These are phyloP conservation scores for Drosophila seguyi DNA, from an alignment of 1,140 invertebrate genomes.

Conservation along the genomic window DNA sequence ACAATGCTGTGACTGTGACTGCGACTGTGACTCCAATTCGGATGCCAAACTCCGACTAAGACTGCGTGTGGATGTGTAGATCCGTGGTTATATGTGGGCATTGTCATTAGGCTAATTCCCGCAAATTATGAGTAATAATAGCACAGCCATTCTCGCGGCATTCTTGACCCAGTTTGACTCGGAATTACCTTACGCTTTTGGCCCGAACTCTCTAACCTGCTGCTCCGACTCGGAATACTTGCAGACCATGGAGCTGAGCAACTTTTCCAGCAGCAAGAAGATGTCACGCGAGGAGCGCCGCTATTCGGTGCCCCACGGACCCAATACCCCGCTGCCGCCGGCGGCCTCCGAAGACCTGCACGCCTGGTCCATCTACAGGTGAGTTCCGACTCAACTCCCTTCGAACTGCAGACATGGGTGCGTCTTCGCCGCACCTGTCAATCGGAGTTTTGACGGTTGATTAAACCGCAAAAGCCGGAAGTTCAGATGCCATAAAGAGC, in stretches of 20 bases:
- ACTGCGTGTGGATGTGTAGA: constrained; percentile 36
- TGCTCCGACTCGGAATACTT: constrained; percentile 27
- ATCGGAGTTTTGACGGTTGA: constrained; percentile 71
- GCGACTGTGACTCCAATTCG: constrained; percentile 14
- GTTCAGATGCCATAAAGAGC: constrained; percentile 63
- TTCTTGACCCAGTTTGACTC: constrained; percentile 76
- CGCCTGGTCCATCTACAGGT: constrained; percentile 98
- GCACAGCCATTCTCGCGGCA: constrained; percentile 52
- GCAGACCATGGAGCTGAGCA: constrained; percentile 84
- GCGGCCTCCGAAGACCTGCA: constrained; percentile 94
- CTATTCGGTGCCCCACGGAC: constrained; percentile 92
- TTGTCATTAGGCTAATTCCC: constrained; percentile 80
- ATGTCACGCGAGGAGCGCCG: constrained; percentile 88
- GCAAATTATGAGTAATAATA: constrained; percentile 76
- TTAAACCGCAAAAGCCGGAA: constrained; percentile 72
- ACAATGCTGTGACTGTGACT: constrained; percentile 33
- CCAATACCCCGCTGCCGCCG: constrained; percentile 88
- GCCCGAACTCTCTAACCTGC: constrained; percentile 34
- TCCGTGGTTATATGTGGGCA: constrained; percentile 30
- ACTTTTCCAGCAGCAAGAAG: constrained; percentile 81
- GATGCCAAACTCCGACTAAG: constrained; percentile 36
- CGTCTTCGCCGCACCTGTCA: constrained; percentile 23
- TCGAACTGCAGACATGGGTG: constrained; percentile 48
- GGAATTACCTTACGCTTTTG: constrained; percentile 69
- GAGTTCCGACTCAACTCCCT: constrained; percentile 49